A percentile compares a stretch with the other conserved stretches of the same genome.
Conservation (phyloP, 1,140 invertebrate genomes). For the Euglossa dilemma region DNA sequence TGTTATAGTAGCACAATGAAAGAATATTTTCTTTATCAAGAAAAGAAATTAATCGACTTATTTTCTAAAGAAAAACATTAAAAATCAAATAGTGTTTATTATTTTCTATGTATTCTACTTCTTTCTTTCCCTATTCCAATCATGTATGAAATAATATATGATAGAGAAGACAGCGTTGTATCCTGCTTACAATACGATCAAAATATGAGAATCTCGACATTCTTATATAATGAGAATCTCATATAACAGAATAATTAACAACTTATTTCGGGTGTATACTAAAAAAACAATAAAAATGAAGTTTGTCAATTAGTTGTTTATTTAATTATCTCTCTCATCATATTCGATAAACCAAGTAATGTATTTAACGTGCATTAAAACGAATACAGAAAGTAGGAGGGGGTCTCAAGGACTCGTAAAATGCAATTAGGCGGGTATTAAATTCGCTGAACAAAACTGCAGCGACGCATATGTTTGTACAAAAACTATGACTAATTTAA, state of each 20-base stretch:
- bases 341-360: slow-evolving; percentile 72
- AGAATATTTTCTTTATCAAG: slow-evolving; percentile 10
- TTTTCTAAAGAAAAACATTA: neutral
- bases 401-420: slow-evolving; percentile 58
- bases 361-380: slow-evolving; percentile 71
- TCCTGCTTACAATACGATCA: neutral
- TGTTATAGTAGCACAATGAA: neutral
- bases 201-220: neutral
- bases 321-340: slow-evolving; percentile 71
- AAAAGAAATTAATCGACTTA: neutral
- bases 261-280: neutral
- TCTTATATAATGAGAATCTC: neutral
- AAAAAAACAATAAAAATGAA: slow-evolving; percentile 24
- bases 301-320: slow-evolving; percentile 66
- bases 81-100: neutral
- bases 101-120: neutral
- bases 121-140: neutral
- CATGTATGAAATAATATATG: neutral
- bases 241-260: slow-evolving; percentile 17
- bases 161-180: neutral
- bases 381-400: slow-evolving; percentile 66
- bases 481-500: slow-evolving; percentile 78
- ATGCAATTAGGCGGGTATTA: slow-evolving; percentile 71
- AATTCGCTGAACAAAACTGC: slow-evolving; percentile 62
- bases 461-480: slow-evolving; percentile 74